Base-by-base conservation (phyloP, 2,888 invertebrate species). In the Napeogenes sylphis region DNA sequence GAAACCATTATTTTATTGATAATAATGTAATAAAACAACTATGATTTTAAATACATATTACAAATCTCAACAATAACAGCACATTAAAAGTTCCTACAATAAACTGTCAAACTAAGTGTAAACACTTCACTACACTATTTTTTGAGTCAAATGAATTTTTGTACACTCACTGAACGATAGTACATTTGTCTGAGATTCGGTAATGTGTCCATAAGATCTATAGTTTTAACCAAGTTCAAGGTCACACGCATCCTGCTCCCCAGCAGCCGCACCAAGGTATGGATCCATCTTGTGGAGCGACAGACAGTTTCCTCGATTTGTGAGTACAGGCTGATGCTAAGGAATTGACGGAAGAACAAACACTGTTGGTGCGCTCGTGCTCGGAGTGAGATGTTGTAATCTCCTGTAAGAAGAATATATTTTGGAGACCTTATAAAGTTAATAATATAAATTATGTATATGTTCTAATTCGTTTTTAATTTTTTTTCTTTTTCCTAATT, bases 181-280 rank as follows among this genome's bases (percentile, higher is more conserved):
- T 51, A 30, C n/a, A 51, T 42, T 42, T 42, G 4, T 51, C 30
- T 30, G 3, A 30, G 4, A 6, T 12, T 8, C 3, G 21, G 30
- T 33, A 33, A 6, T 53, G 6, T 4, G 53, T 45, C 32, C 5
- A 47, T 47, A 30, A 2, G n/a, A 32, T 45, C 6, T 56, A 14
- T 32, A 38, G 6, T 45, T 12, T 21, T 46, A 33, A 42, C 33
- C 47, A n/a, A 51, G 51, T 53, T 55, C 53, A 56, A 56, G 53
- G 63, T 90, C 84, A 94, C 59, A 94, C 87, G 80, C 96, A 96
- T 0, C 95, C 95, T 69, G 95, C 95, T 0, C 96, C 95, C 95
- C 95, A 96, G 71, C 96, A 96, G 0, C 95, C 95, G 75, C 95
- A 96, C 95, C 96, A 96, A 0, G 95, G 96, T 70, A 96, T 93